Conservation (phyloP, 53 echinoderm and acorn worm species). For the Henricia sp. region DNA sequence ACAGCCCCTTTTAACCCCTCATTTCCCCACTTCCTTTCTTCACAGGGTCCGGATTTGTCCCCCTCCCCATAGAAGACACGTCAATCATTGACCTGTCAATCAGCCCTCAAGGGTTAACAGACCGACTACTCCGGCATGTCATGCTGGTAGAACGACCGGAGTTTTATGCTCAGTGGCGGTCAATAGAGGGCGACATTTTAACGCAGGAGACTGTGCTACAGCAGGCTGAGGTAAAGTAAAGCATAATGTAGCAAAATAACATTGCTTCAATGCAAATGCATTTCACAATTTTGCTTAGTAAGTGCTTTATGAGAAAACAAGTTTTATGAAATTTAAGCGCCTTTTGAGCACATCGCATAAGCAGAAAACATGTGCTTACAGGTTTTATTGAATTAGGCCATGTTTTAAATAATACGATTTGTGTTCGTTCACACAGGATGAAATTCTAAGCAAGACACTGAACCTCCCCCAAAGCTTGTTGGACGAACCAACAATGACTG, state of each 20-base stretch:
- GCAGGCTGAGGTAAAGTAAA: slow-evolving; percentile 73
- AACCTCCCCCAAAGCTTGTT: slow-evolving; percentile 78
- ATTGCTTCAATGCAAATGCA: no score
- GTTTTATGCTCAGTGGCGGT: slow-evolving; percentile 78
- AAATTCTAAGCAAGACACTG: slow-evolving; percentile 72
- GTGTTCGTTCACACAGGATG: slow-evolving; percentile 59
- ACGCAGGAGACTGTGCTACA: slow-evolving; percentile 76
- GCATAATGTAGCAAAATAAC: no score
- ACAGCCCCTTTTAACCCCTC: neutral
- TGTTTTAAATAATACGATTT: neutral
- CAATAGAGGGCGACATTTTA: slow-evolving; percentile 81
- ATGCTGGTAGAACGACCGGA: slow-evolving; percentile 84
- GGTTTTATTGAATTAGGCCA: no score
- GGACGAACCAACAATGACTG: slow-evolving; percentile 77
- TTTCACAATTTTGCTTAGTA: no score
- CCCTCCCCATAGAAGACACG: slow-evolving; percentile 69
- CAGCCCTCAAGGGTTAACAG: slow-evolving; percentile 73
- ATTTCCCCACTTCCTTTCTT: neutral
- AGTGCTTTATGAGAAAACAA: no score
- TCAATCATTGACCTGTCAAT: slow-evolving; percentile 88
- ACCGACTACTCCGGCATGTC: slow-evolving; percentile 73
- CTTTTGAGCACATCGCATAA: no score
- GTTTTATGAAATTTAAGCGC: no score
- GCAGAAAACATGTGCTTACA: no score
- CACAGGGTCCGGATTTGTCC: slow-evolving; percentile 82